Evolutionary conservation across 1,140 invertebrate genomes (phyloP).

Genomic region (Helicorthomorpha holstii): DNA sequence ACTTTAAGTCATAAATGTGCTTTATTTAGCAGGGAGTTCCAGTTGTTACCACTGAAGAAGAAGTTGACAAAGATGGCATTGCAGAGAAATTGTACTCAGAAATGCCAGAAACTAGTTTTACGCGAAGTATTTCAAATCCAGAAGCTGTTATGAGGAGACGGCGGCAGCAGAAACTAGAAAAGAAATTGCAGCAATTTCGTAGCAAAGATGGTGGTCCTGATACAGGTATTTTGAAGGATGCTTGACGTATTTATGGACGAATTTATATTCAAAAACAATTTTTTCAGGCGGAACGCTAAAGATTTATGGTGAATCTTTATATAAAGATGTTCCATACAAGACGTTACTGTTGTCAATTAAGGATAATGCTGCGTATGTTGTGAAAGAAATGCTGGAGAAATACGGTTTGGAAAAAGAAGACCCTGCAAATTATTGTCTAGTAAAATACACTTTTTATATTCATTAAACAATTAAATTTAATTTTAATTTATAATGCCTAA

Average conservation of each 20-base stretch:
- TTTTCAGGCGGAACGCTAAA: slow-evolving; percentile 72
- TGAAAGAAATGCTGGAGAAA: slow-evolving; percentile 92
- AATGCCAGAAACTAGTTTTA: slow-evolving; percentile 93
- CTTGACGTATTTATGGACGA: not conserved
- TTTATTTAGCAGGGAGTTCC: too few species aligned
- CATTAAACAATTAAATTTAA: not conserved
- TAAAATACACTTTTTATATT: slow-evolving; percentile 35
- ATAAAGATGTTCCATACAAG: slow-evolving; percentile 95
- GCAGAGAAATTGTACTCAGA: slow-evolving; percentile 89
- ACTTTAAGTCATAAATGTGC: too few species aligned
- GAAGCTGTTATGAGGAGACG: slow-evolving; percentile 95
- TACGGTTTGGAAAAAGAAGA: slow-evolving; percentile 82
- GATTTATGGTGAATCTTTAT: slow-evolving; percentile 92
- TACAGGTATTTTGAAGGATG: slow-evolving; percentile 31
- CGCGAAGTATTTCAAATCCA: slow-evolving; percentile 94
- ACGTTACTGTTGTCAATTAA: slow-evolving; percentile 83
- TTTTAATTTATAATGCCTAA: slow-evolving; percentile 3
- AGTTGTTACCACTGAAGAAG: slow-evolving; percentile 32
- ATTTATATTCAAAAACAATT: slow-evolving; percentile 1
- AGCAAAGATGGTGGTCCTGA: slow-evolving; percentile 51
- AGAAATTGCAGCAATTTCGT: slow-evolving; percentile 88
- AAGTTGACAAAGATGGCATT: slow-evolving; percentile 33
- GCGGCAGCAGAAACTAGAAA: slow-evolving; percentile 91
- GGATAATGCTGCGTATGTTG: slow-evolving; percentile 78
- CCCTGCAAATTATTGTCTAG: slow-evolving; percentile 77